These are phyloP conservation scores for Platerodrilus igneus DNA, from an alignment of 2,888 invertebrate species.

Conservation along the genomic window DNA sequence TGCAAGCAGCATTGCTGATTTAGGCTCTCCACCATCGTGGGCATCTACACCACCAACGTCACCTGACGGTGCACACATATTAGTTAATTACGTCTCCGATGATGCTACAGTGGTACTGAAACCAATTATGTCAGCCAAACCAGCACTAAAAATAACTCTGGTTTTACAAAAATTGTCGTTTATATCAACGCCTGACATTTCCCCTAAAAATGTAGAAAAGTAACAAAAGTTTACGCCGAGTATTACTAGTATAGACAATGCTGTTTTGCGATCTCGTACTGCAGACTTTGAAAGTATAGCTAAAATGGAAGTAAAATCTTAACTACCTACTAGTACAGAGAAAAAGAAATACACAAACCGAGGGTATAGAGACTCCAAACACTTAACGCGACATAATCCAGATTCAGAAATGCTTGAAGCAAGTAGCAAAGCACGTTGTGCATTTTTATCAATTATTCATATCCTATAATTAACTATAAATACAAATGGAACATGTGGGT, in stretches of 20 bases:
- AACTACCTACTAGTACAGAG: constrained; percentile 49
- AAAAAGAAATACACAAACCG: constrained; percentile 59
- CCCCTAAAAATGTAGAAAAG: constrained; percentile 19
- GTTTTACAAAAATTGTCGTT: constrained; percentile 58
- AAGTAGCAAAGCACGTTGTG: too few species aligned
- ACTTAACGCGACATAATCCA: constrained; percentile 56
- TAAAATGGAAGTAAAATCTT: constrained; percentile 50
- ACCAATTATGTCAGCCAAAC: constrained; percentile 21
- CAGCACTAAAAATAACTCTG: constrained; percentile 34
- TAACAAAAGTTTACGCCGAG: constrained; percentile 51
- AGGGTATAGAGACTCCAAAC: constrained; percentile 57
- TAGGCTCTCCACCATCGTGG: constrained; percentile 55
- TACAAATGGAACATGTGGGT: too few species aligned
- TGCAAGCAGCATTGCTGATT: constrained; percentile 42
- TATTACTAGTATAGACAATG: constrained; percentile 63
- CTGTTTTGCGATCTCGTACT: constrained; percentile 61
- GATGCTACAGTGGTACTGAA: constrained; percentile 40
- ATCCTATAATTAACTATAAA: too few species aligned
- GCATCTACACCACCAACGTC: constrained; percentile 57
- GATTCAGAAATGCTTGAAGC: constrained; percentile 50
- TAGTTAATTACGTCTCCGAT: constrained; percentile 54
- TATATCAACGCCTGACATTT: constrained; percentile 54
- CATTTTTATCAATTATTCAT: too few species aligned
- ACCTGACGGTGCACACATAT: constrained; percentile 53
- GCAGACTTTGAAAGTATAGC: constrained; percentile 63